Evolutionary conservation across 2,113 vertebrate species (phyloP).

Genomic region (Hucho hucho): DNA sequence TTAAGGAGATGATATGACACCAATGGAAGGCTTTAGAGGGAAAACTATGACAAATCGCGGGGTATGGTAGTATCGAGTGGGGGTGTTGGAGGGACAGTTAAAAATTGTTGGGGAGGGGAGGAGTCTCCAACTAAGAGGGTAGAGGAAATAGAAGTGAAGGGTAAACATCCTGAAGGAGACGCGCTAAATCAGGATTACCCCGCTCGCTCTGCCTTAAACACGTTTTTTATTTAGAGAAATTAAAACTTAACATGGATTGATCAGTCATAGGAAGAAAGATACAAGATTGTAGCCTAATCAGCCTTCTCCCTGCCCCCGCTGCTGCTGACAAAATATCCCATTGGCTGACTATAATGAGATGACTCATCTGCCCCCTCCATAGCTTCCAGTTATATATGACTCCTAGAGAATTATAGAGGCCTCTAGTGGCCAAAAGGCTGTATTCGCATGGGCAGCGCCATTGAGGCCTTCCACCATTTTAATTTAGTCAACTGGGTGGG

Average conservation of each 20-base stretch:
- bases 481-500: no score
- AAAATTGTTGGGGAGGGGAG: neutral
- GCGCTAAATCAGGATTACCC: neutral
- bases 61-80: no score
- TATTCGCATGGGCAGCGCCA: no score
- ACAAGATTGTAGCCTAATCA: neutral
- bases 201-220: constrained; percentile 1
- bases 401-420: no score
- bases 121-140: neutral
- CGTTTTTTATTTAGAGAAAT: neutral
- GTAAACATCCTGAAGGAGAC: neutral
- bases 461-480: no score
- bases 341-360: neutral
- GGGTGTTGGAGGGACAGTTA: no score
- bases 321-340: neutral
- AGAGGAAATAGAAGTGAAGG: neutral
- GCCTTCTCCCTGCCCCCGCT: neutral
- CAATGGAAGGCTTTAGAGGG: no score
- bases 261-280: neutral
- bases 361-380: neutral
- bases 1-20: neutral
- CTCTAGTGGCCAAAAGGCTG: no score
- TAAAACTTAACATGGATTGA: neutral
- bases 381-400: no score
- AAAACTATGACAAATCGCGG: no score